Percentiles rank a stretch among this genome's conserved stretches.
These are phyloP conservation scores for Halcyon chelicuti DNA, from an alignment of 2,797 vertebrate species.

Conservation along the genomic window DNA sequence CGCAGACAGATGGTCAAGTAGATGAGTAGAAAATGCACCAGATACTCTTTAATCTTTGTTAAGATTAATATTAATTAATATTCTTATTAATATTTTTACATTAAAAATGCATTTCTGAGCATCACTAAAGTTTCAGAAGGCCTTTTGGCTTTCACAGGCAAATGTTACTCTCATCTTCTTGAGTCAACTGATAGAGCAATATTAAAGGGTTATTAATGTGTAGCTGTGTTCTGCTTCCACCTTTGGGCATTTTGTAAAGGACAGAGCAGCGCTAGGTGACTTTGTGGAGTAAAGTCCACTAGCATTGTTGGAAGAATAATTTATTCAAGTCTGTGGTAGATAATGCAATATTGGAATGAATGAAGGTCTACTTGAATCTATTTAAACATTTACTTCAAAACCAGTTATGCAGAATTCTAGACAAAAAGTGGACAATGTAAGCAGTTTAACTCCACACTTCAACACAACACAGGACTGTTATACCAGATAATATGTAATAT, in stretches of 20 bases:
- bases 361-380: neutral
- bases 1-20: neutral
- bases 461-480: neutral
- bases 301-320: neutral
- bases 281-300: neutral
- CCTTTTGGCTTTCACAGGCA: neutral
- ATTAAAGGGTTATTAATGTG: neutral
- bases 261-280: neutral
- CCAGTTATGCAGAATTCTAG: neutral
- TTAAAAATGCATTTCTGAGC: neutral
- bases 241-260: neutral
- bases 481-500: neutral
- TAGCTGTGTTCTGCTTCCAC: neutral
- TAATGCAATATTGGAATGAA: neutral
- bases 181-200: neutral
- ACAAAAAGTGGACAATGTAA: neutral
- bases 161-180: neutral
- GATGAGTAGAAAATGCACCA: neutral
- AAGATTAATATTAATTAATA: neutral
- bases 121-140: neutral
- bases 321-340: neutral
- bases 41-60: neutral
- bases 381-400: neutral
- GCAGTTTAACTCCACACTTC: neutral
- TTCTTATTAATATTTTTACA: neutral